These are phyloP conservation scores for Pentalonia nigronervosa DNA, from an alignment of 1,140 invertebrate species.

Conservation along the genomic window DNA sequence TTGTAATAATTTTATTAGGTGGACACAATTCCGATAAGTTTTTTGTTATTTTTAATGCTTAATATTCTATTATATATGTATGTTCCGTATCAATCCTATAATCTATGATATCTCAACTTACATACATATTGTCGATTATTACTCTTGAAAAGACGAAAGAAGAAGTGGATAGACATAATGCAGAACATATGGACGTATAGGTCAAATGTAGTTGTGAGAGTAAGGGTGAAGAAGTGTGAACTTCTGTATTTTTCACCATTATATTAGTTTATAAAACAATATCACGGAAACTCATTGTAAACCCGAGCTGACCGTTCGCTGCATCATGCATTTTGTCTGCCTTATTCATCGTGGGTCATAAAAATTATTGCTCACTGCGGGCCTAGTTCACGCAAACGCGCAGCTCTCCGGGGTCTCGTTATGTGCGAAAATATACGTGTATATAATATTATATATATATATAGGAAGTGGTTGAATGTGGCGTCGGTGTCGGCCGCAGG, in stretches of 20 bases:
- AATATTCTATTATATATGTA: no score
- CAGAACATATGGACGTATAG: no score
- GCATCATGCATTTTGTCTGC: background rate
- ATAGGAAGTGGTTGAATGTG: background rate
- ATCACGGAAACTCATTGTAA: background rate
- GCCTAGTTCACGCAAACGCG: background rate
- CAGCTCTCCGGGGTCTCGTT: conserved; percentile 26
- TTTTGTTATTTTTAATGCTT: no score
- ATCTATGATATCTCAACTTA: no score
- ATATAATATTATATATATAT: background rate
- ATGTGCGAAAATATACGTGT: background rate
- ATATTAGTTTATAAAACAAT: background rate
- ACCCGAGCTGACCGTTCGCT: background rate
- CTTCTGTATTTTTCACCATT: background rate
- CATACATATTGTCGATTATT: no score
- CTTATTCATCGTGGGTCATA: background rate
- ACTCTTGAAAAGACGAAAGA: no score
- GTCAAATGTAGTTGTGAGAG: no score
- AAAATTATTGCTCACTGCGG: conserved; percentile 21
- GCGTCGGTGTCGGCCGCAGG: background rate
- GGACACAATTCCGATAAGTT: no score
- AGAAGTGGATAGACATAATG: no score
- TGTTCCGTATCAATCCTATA: no score
- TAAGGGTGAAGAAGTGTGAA: no score
- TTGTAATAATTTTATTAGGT: no score